Conservation (phyloP, 2,797 vertebrate species). For the Aulostomus chinensis region DNA sequence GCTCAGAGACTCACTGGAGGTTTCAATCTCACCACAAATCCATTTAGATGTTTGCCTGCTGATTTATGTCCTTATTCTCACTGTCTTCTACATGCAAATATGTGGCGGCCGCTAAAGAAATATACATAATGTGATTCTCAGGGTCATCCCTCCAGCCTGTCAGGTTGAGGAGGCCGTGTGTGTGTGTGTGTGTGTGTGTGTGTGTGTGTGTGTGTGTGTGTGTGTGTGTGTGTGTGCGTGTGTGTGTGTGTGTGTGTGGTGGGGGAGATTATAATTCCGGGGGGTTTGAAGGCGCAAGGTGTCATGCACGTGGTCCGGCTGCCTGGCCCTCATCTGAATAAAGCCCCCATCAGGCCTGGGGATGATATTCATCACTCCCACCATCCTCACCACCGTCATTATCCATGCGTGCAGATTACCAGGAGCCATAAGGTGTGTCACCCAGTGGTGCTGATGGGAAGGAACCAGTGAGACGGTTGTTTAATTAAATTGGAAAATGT, state of each 20-base stretch:
- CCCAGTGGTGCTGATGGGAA: slow-evolving; percentile 20
- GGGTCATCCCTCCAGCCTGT: slow-evolving; percentile 84
- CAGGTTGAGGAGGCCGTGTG: slow-evolving; percentile 53
- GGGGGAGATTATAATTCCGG: background rate
- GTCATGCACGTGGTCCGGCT: slow-evolving; percentile 31
- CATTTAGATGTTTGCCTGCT: slow-evolving; percentile 82
- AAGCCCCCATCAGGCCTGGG: slow-evolving; percentile 58
- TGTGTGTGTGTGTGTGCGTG: slow-evolving; percentile 13
- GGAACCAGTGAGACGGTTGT: slow-evolving; percentile 28
- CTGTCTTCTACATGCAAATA: slow-evolving; percentile 85
- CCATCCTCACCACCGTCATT: slow-evolving; percentile 46
- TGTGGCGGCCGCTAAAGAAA: slow-evolving; percentile 73
- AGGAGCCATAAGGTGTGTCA: slow-evolving; percentile 28
- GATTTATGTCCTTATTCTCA: slow-evolving; percentile 87
- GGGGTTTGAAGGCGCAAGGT: slow-evolving; percentile 35
- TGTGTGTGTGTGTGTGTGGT: background rate
- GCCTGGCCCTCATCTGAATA: slow-evolving; percentile 63
- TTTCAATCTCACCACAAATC: slow-evolving; percentile 83
- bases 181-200: slow-evolving; percentile 1
- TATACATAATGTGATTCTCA: slow-evolving; percentile 85
- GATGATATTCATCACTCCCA: slow-evolving; percentile 52
- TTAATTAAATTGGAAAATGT: slow-evolving; percentile 41
- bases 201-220: slow-evolving; percentile 7
- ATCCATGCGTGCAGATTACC: slow-evolving; percentile 32
- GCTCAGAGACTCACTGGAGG: slow-evolving; percentile 76